Evolutionary conservation across 1,140 invertebrate species (phyloP).

Genomic region (Pogonomyrmex californicus): DNA sequence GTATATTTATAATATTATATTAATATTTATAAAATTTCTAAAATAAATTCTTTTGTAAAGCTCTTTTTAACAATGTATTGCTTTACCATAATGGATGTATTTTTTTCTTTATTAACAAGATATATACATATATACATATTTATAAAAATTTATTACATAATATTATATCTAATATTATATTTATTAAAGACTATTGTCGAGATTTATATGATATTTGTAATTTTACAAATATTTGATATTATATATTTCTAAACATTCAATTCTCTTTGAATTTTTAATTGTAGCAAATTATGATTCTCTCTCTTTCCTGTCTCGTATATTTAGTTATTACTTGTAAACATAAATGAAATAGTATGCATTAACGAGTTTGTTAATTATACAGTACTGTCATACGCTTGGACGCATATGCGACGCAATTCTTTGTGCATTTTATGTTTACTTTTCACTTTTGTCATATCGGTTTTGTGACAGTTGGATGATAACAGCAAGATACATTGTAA

Average conservation of each 20-base stretch:
- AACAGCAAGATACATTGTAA: slow-evolving; percentile 4
- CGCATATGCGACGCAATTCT: neutral
- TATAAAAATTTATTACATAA: neutral
- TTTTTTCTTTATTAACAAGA: neutral
- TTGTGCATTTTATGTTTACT: neutral
- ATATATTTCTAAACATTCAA: neutral
- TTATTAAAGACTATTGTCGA: neutral
- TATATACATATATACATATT: neutral
- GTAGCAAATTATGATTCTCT: neutral
- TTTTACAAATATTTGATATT: neutral
- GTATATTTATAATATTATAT: slow-evolving; percentile 14
- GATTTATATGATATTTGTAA: neutral
- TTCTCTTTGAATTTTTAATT: neutral
- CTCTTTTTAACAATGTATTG: neutral
- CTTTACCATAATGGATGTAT: neutral
- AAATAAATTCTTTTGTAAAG: neutral
- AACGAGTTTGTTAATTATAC: slow-evolving; percentile 3
- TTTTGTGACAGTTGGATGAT: slow-evolving; percentile 33
- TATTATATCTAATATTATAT: neutral
- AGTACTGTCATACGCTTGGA: neutral
- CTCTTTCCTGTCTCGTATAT: neutral
- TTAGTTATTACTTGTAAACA: slow-evolving; percentile 5
- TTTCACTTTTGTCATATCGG: neutral
- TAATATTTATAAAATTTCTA: slow-evolving; percentile 6
- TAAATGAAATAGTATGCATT: neutral